Evolutionary conservation across 2,113 vertebrate species (phyloP).

Genomic region (Ptilorrhoa leucosticta): DNA sequence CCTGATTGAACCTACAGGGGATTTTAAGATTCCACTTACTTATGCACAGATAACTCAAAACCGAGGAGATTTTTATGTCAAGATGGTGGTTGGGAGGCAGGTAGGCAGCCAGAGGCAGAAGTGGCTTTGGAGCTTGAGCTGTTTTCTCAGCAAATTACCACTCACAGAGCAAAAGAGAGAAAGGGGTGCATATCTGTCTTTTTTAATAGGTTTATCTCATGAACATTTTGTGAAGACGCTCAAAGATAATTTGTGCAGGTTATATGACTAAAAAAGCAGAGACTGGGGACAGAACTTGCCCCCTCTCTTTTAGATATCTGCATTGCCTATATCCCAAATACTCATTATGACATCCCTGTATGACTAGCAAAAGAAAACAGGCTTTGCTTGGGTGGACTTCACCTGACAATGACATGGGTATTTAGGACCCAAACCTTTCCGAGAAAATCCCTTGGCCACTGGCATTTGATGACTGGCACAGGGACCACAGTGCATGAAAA

Average conservation of each 20-base stretch:
- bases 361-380: neutral
- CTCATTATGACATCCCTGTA: neutral
- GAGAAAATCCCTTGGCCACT: neutral
- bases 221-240: neutral
- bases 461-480: neutral
- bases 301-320: neutral
- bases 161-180: neutral
- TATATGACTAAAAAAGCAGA: neutral
- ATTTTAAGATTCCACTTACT: neutral
- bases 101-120: neutral
- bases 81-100: neutral
- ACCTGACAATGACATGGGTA: neutral
- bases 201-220: neutral
- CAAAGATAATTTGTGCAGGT: neutral
- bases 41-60: neutral
- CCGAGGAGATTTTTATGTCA: neutral
- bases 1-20: neutral
- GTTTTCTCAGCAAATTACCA: neutral
- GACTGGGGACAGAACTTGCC: accelerated
- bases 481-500: neutral
- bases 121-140: neutral
- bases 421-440: neutral
- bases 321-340: neutral
- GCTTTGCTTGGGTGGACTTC: neutral
- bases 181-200: accelerated